phyloP scores from a whole-genome alignment of 2,888 invertebrate genomes.

The Trachelus tabidus region DNA sequence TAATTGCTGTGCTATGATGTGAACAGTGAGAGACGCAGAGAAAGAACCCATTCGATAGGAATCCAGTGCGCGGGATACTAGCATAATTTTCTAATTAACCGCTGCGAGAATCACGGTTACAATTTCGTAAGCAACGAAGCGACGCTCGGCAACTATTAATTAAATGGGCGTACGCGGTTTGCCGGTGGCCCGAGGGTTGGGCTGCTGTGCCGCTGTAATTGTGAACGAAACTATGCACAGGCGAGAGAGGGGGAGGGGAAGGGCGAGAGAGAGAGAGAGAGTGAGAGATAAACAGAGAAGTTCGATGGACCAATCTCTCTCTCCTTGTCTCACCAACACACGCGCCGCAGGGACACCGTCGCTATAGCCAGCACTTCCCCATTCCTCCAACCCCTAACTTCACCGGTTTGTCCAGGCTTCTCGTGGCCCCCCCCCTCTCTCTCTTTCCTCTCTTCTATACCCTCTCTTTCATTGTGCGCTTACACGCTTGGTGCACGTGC shows the following conservation, averaged over 20 bases:
- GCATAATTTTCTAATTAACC: constrained; percentile 6
- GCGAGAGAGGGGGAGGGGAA: constrained; percentile 7
- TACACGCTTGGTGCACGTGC: constrained; percentile 15
- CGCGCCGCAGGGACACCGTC: not conserved
- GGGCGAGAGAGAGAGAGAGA: not conserved
- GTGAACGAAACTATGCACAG: constrained; percentile 1
- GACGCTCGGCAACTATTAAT: constrained; percentile 50
- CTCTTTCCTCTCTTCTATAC: constrained; percentile 21
- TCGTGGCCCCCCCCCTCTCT: constrained; percentile 4
- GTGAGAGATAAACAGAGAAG: constrained; percentile 13
- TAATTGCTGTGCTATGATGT: not conserved
- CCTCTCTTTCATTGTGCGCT: constrained; percentile 20
- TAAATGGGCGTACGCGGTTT: constrained; percentile 48
- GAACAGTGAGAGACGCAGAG: not conserved
- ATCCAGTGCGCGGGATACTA: not conserved
- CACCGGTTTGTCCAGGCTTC: constrained; percentile 17
- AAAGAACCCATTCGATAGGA: not conserved
- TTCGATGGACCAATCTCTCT: constrained; percentile 13
- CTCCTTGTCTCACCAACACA: constrained; percentile 9
- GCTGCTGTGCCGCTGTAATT: not conserved
- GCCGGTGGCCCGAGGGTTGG: constrained; percentile 12
- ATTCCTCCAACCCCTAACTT: constrained; percentile 13
- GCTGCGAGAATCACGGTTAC: constrained; percentile 43
- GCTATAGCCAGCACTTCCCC: not conserved
- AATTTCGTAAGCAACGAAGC: constrained; percentile 42